Evolutionary conservation across 2,797 vertebrate species (phyloP), one percentile per base, ranked within the genome.

Genomic region (Myripristis jacobus): DNA sequence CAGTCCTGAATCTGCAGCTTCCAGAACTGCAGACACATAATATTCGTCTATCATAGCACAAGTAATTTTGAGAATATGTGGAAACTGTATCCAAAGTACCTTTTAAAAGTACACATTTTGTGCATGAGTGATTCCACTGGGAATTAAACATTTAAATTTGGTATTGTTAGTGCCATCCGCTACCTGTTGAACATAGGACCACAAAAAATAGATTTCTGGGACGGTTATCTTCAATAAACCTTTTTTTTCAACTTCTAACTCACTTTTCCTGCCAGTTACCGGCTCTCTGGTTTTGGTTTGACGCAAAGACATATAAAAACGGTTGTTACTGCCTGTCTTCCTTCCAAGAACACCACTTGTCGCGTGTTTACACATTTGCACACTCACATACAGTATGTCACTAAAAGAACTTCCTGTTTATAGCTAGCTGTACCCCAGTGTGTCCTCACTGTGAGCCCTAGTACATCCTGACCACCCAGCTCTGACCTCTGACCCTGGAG

Each of bases 371-470:
- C 48, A 66, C 66, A 25, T 81, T 79, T 86, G 66, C 22, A 10
- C 57, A 43, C 59, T 86, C 62, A 67, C 65, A 38, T 60, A 3
- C 47, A 65, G 55, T 3, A n/a, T 55, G 24, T 71, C 57, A 72
- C 69, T 67, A 61, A 87, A 89, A 83, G 88, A 89, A 81, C 82
- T 85, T 91, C 90, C 91, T 92, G 86, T 93, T 91, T 91, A 87
- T 62, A 58, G 24, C 63, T 75, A 86, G 90, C 81, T 83, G 87
- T 80, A 55, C 68, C 65, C 67, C 62, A 24, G 75, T 76, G 78
- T 67, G 86, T 91, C 90, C 87, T 88, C 88, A 84, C 80, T 73
- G 65, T 66, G 54, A 58, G 62, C 44, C 66, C 1, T 43, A 81
- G 31, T 56, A 73, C 53, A 86, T 52, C 80, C 77, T 78, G 84